A percentile compares a stretch with the other conserved stretches of the same genome.
phyloP scores from a whole-genome alignment of 2,797 vertebrate species.

The Enteromius anoplus region DNA sequence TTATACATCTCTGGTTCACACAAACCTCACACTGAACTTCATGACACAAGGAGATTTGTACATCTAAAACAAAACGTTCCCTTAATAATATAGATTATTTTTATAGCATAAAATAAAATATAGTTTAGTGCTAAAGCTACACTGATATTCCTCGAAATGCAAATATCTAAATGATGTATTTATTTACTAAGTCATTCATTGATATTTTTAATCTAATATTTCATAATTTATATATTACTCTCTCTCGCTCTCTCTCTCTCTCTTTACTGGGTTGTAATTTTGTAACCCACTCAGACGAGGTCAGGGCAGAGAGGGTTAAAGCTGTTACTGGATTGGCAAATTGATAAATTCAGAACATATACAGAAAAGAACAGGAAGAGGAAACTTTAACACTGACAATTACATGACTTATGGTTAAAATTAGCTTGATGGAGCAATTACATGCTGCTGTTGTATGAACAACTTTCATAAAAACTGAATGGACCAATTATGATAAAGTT shows the following conservation, averaged over 20 bases:
- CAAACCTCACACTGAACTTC: background rate
- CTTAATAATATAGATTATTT: background rate
- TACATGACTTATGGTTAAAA: background rate
- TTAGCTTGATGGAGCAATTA: slow-evolving; percentile 13
- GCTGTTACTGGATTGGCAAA: background rate
- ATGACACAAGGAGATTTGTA: background rate
- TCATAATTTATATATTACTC: background rate
- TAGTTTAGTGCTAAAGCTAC: background rate
- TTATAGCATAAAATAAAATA: too few relatives aligned
- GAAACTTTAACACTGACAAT: background rate
- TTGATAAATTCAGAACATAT: slow-evolving; percentile 8
- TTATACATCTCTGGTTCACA: background rate
- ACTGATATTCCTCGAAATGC: background rate
- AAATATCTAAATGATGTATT: too few relatives aligned
- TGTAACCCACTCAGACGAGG: background rate
- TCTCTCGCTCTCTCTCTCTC: background rate
- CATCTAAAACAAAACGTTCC: background rate
- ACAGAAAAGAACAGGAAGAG: background rate
- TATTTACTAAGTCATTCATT: too few relatives aligned
- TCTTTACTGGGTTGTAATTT: background rate
- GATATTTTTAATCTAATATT: background rate
- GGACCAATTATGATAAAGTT: background rate
- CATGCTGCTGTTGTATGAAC: background rate
- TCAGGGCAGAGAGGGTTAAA: background rate
- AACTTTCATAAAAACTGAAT: background rate